These are phyloP conservation scores for Spialia ferax DNA, from an alignment of 2,888 invertebrate species.

Conservation along the genomic window DNA sequence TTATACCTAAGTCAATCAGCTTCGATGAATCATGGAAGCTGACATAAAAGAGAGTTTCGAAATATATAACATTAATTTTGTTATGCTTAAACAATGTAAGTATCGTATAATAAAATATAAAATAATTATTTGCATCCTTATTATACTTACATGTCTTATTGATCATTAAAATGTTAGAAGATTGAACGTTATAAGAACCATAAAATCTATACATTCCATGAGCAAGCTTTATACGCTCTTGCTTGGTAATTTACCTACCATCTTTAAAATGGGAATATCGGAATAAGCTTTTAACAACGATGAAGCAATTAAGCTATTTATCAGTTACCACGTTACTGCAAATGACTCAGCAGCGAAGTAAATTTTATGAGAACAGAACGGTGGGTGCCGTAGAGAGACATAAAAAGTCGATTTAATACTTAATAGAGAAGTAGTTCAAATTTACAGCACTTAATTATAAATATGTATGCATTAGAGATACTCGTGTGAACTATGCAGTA, in stretches of 20 bases:
- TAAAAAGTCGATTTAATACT: slow-evolving; percentile 4
- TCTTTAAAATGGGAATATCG: neutral
- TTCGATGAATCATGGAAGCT: slow-evolving; percentile 15
- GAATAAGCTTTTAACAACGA: slow-evolving; percentile 7
- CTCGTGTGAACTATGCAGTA: slow-evolving; percentile 32
- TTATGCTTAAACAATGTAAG: slow-evolving; percentile 6
- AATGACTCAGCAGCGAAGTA: slow-evolving; percentile 4
- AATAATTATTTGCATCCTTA: slow-evolving; percentile 6
- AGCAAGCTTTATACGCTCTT: neutral
- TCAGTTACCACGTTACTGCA: slow-evolving; percentile 5
- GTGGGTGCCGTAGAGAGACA: neutral
- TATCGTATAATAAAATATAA: slow-evolving; percentile 6
- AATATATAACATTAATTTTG: slow-evolving; percentile 10
- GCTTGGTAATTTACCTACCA: neutral
- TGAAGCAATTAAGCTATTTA: slow-evolving; percentile 19
- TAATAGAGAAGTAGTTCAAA: slow-evolving; percentile 5
- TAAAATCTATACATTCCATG: slow-evolving; percentile 4
- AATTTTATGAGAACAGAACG: slow-evolving; percentile 1
- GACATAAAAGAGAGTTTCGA: slow-evolving; percentile 17
- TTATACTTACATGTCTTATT: neutral
- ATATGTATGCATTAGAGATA: slow-evolving; percentile 8
- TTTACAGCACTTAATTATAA: neutral
- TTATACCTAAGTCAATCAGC: neutral
- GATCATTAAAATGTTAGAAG: neutral
- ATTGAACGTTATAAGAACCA: neutral